Evolutionary conservation across 1,140 invertebrate species (phyloP).

Genomic region (Andrena cerasifolii): DNA sequence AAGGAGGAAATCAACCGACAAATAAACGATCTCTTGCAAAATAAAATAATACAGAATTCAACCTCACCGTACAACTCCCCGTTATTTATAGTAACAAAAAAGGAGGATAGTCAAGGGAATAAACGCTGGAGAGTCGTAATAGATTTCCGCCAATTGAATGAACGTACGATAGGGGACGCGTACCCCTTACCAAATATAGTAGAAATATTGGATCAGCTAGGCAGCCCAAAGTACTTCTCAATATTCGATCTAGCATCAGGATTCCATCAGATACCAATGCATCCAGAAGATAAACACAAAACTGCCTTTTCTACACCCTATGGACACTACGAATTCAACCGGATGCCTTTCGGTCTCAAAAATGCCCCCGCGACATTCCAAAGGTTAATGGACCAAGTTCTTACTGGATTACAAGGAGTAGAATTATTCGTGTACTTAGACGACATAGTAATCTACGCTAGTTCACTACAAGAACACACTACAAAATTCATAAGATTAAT

Average conservation of each 20-base stretch:
- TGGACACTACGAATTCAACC: neutral
- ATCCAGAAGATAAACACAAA: neutral
- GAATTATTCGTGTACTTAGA: conserved; percentile 9
- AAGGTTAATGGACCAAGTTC: neutral
- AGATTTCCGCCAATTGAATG: neutral
- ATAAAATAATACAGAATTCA: conserved; percentile 9
- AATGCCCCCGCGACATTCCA: conserved; percentile 7
- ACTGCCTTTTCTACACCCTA: neutral
- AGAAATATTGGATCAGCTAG: neutral
- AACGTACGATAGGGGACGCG: neutral
- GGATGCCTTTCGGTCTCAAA: neutral
- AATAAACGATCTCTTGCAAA: neutral
- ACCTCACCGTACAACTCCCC: neutral
- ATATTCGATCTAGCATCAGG: neutral
- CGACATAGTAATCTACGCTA: neutral
- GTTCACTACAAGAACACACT: neutral
- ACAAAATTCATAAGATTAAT: neutral
- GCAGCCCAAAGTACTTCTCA: neutral
- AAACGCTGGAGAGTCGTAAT: conserved; percentile 1
- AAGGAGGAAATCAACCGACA: conserved; percentile 9
- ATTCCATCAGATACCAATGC: neutral
- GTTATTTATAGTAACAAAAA: conserved; percentile 2
- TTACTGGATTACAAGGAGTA: neutral
- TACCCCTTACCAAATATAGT: conserved; percentile 2
- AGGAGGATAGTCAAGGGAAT: neutral